phyloP scores from a whole-genome alignment of 2,797 vertebrate species.

The Sebastes steindachneri region DNA sequence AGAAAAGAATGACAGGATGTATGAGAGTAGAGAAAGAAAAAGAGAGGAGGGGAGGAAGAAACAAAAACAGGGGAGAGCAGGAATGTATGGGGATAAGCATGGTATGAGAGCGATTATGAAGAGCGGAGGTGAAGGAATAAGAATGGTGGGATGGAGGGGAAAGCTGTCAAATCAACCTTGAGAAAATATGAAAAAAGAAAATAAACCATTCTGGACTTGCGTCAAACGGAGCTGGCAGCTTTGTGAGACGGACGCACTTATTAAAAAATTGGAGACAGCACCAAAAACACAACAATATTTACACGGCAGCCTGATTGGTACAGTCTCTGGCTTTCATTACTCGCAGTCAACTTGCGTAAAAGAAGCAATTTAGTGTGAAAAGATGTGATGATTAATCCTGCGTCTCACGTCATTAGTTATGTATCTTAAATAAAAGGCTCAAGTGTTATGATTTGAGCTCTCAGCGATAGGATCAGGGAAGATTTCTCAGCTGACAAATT shows the following conservation, averaged over 20 bases:
- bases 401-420: neutral
- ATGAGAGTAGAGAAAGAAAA: conserved; percentile 40
- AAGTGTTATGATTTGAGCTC: neutral
- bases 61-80: conserved; percentile 52
- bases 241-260: conserved; percentile 38
- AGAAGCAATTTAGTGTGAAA: conserved; percentile 38
- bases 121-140: conserved; percentile 67
- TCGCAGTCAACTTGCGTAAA: conserved; percentile 1
- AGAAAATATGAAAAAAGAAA: conserved; percentile 78
- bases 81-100: conserved; percentile 63
- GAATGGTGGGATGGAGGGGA: conserved; percentile 54
- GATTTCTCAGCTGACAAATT: conserved; percentile 41
- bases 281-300: conserved; percentile 35
- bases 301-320: conserved; percentile 17
- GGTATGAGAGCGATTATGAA: conserved; percentile 64
- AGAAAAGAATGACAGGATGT: conserved; percentile 17
- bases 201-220: conserved; percentile 65
- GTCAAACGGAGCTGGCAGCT: conserved; percentile 50
- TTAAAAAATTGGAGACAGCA: conserved; percentile 42
- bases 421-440: neutral
- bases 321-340: conserved; percentile 10
- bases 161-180: conserved; percentile 72
- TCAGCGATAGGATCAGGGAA: neutral
- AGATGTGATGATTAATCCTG: neutral
- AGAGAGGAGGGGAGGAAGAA: conserved; percentile 13